Base-by-base conservation (phyloP, 2,888 invertebrate genomes). In the Amphipoea lucens region DNA sequence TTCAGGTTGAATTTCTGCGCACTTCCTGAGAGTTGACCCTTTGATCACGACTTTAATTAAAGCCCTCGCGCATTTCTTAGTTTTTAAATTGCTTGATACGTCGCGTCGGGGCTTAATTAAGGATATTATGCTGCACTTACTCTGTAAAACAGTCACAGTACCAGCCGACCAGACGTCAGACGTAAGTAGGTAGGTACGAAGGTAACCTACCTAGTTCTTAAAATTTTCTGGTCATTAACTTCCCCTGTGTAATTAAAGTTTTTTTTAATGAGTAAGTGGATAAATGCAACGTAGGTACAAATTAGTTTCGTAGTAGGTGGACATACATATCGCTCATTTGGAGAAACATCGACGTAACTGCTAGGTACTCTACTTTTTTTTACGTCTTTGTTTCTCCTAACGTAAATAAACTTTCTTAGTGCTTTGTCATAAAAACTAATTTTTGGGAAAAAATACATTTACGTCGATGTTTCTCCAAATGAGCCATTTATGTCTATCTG, bases 21-120 rank as follows among this genome's bases (percentile, higher is more conserved):
- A 74, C 80, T 86, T 86, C 84, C 85, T 80, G 51, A 76, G 83
- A 73, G 72, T 65, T 83, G 40, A 77, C 74, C 65, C 92, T 93
- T 93, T 92, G 90, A 92, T 91, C 89, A 78, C 75, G 76, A 90
- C 88, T 91, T 90, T 92, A 92, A 92, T 93, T 92, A 92, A 92
- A 93, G 90, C 89, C 89, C 91, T 92, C 88, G 89, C 90, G 81
- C 86, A 89, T 90, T 91, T 90, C 90, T 90, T 87, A 89, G 87
- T 92, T 92, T 92, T 92, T 90, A 90, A 92, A 92, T 91, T 90
- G 85, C 90, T 90, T 90, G 86, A 90, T 90, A 90, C 89, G 89
- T 88, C 87, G 83, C 89, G 89, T 88, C 87, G 82, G 86, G 88
- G 80, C 85, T 89, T 92, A 91, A 92, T 93, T 91, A 93, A 90